phyloP scores from a whole-genome alignment of 2,113 vertebrate species.

The Notiomystis cincta region DNA sequence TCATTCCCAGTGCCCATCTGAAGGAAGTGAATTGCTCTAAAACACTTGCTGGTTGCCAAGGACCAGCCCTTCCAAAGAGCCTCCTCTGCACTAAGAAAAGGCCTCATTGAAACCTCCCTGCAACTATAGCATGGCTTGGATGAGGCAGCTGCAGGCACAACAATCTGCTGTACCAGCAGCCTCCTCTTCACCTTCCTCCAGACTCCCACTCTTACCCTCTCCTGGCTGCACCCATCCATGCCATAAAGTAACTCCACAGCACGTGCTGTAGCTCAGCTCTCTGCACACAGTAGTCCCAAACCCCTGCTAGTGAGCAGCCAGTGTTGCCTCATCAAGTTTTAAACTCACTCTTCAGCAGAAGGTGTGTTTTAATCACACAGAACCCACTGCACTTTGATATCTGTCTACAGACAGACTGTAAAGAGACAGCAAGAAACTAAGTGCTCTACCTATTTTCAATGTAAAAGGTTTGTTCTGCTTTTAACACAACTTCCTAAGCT shows the following conservation, averaged over 20 bases:
- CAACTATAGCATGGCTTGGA: neutral
- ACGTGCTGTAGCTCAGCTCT: neutral
- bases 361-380: neutral
- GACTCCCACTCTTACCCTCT: neutral
- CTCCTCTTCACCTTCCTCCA: neutral
- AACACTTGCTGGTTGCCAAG: neutral
- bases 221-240: accelerated
- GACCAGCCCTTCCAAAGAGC: neutral
- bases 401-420: neutral
- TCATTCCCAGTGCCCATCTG: neutral
- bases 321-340: neutral
- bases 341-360: neutral
- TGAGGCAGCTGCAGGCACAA: neutral
- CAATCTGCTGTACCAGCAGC: neutral
- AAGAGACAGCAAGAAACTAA: neutral
- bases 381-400: neutral
- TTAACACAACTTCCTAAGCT: neutral
- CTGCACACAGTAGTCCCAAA: neutral
- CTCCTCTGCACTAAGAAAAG: neutral
- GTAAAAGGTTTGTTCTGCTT: neutral
- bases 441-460: neutral
- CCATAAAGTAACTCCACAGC: neutral
- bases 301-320: neutral
- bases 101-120: neutral
- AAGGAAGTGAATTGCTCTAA: neutral